Base-by-base conservation (phyloP, 2,888 invertebrate genomes). In the Calameuta filiformis region DNA sequence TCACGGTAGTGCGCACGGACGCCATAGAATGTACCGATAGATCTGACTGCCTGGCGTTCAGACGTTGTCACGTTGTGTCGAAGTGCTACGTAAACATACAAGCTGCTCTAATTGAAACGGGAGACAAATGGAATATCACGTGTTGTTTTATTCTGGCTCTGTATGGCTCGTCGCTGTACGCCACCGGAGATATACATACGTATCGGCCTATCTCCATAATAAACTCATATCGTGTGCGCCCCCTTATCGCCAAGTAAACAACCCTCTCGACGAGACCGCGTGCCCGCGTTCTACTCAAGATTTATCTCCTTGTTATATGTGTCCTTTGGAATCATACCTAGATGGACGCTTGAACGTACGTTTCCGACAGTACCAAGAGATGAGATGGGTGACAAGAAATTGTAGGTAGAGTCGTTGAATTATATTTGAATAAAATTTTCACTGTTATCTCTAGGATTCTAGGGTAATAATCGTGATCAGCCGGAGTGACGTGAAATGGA, bases 181-280 rank as follows among this genome's bases (percentile, higher is more conserved):
- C 15, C 75, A 35, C 34, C 11, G 75, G 78, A 68, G 12, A 71
- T 56, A 37, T 40, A 82, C 78, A 81, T 81, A 84, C 78, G 79
- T 77, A 76, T 75, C 35, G 78, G 80, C 84, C 82, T 89, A 89
- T 89, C 88, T 87, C 83, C 80, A 85, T 81, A 88, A 86, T 89
- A 88, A 88, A 87, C 84, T 85, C 85, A 76, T 86, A 85, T 85
- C 84, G 81, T 81, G 82, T 77, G 81, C 31, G 73, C 83, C 35
- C 74, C 74, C 74, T 87, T 88, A 88, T 88, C 88, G 79, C 75
- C 81, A 83, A 77, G 85, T 83, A 87, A 87, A 88, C 87, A 84
- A 85, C 84, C 85, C 87, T 85, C 84, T 85, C 83, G 81, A 83
- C 85, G 83, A 82, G 37, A 34, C 73, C 40, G 68, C 80, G 77